Evolutionary conservation across 2,797 vertebrate species (phyloP).

Genomic region (Amniataba percoides): DNA sequence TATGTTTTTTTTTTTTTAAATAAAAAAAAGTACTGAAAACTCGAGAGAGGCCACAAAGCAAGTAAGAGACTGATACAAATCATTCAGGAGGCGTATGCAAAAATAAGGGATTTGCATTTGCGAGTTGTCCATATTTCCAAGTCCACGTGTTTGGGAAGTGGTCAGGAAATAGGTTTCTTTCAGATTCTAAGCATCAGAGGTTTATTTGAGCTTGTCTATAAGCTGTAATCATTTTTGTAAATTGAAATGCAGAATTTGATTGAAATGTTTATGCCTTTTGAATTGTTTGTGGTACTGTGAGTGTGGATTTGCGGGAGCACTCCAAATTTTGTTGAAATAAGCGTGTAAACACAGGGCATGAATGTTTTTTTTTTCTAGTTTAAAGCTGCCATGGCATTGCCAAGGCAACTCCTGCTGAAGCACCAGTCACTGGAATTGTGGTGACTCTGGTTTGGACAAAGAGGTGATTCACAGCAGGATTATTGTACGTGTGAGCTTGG

Average conservation of each 20-base stretch:
- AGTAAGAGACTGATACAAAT: slow-evolving; percentile 2
- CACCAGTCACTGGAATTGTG: slow-evolving; percentile 65
- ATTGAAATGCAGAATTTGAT: background rate
- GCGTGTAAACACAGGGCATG: slow-evolving; percentile 28
- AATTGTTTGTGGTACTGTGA: background rate
- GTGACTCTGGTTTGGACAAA: slow-evolving; percentile 79
- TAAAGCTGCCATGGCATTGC: slow-evolving; percentile 70
- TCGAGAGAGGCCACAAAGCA: slow-evolving; percentile 6
- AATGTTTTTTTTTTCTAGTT: slow-evolving; percentile 41
- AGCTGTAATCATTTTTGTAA: background rate
- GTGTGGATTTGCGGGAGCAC: slow-evolving; percentile 1
- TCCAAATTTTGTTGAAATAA: slow-evolving; percentile 10
- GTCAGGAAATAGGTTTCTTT: background rate
- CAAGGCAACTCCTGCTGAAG: slow-evolving; percentile 72
- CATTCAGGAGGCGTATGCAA: slow-evolving; percentile 2
- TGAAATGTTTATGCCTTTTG: background rate
- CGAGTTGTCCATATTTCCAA: background rate
- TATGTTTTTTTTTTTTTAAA: too few species aligned
- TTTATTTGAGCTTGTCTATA: background rate
- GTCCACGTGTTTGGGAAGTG: background rate
- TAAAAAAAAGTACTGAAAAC: background rate
- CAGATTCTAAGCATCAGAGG: background rate
- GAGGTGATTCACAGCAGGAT: slow-evolving; percentile 82
- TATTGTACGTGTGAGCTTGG: slow-evolving; percentile 79
- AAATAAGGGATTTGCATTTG: slow-evolving; percentile 11